Conservation (phyloP, 1,140 invertebrate genomes). For the Paraescarpia echinospica region DNA sequence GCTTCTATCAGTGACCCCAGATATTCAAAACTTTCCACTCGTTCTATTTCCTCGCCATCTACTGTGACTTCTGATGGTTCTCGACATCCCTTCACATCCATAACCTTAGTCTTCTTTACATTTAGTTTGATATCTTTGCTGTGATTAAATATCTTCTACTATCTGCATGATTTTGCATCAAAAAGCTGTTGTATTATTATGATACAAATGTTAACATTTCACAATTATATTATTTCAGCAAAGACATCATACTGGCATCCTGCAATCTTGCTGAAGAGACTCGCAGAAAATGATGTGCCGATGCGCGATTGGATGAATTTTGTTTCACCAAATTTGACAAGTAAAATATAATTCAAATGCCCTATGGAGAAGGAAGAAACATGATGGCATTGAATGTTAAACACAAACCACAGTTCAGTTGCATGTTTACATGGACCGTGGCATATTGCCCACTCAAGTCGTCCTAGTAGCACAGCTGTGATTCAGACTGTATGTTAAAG, state of each 20-base stretch:
- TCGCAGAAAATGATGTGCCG: neutral
- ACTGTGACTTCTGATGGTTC: too few species aligned
- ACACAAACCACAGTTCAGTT: neutral
- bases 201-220: neutral
- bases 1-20: too few species aligned
- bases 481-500: neutral
- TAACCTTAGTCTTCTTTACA: too few species aligned
- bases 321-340: neutral
- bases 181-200: neutral
- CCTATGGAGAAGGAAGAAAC: neutral
- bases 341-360: neutral
- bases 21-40: too few species aligned
- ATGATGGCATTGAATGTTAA: neutral
- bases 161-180: neutral
- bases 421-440: neutral
- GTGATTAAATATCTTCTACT: neutral
- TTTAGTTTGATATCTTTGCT: too few species aligned
- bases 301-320: conserved; percentile 5
- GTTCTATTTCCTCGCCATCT: too few species aligned
- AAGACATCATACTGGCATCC: neutral
- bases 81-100: too few species aligned
- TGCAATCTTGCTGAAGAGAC: neutral
- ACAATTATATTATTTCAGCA: conserved; percentile 13
- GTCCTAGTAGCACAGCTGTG: neutral
- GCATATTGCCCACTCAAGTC: neutral